Percentiles rank a stretch among this genome's conserved stretches.
These are phyloP conservation scores for Armadillidium nasatum DNA, from an alignment of 1,140 invertebrate genomes.

Conservation along the genomic window DNA sequence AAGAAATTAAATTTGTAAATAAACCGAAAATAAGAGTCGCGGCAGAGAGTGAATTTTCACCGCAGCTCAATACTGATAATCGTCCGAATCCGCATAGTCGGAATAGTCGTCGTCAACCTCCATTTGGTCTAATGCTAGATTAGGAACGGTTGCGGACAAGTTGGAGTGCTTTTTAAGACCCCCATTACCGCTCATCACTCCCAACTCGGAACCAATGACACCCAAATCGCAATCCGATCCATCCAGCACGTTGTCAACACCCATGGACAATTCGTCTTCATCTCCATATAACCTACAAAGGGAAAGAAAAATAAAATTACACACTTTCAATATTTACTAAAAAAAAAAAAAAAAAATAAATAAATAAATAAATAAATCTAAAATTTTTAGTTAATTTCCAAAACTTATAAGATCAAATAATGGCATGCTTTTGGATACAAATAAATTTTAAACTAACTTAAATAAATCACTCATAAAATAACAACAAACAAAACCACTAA, in stretches of 20 bases:
- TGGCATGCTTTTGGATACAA: too few relatives aligned
- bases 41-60: background rate
- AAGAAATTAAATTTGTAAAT: background rate
- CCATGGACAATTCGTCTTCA: conserved; percentile 44
- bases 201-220: conserved; percentile 14
- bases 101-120: conserved; percentile 48
- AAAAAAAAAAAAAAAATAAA: too few relatives aligned
- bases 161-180: conserved; percentile 38
- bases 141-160: conserved; percentile 35
- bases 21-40: background rate
- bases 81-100: conserved; percentile 47
- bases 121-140: conserved; percentile 43
- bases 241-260: conserved; percentile 33
- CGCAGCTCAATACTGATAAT: conserved; percentile 45
- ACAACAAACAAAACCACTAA: too few relatives aligned
- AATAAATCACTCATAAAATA: too few relatives aligned
- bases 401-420: too few relatives aligned
- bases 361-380: too few relatives aligned
- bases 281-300: conserved; percentile 42
- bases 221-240: conserved; percentile 6
- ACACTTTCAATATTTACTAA: too few relatives aligned
- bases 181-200: conserved; percentile 17
- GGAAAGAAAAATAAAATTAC: conserved; percentile 7
- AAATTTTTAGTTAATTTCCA: too few relatives aligned
- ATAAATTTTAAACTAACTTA: too few relatives aligned